A percentile compares a stretch with the other conserved stretches of the same genome.
These are phyloP conservation scores for Branchinecta sandiegonensis DNA, from an alignment of 2,888 invertebrate species.

Conservation along the genomic window DNA sequence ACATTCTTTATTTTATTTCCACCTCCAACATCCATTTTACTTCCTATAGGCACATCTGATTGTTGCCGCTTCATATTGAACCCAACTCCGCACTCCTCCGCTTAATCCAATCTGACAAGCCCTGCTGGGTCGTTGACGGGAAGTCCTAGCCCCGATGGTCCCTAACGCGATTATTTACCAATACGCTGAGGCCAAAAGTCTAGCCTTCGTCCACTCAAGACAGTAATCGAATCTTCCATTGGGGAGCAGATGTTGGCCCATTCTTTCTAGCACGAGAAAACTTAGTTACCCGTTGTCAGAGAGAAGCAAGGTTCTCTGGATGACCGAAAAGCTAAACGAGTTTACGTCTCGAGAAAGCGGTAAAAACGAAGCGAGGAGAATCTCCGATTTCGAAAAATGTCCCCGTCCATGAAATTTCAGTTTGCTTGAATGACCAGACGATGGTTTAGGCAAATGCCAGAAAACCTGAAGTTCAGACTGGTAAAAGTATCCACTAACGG, in stretches of 20 bases:
- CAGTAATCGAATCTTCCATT: slow-evolving; percentile 12
- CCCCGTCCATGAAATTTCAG: no score
- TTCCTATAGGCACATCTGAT: no score
- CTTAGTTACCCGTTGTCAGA: background rate
- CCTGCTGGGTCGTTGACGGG: slow-evolving; percentile 7
- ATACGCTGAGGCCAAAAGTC: slow-evolving; percentile 15
- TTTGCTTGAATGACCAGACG: no score
- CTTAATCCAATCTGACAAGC: slow-evolving; percentile 9
- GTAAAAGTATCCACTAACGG: no score
- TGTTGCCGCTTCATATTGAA: no score
- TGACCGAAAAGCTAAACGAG: slow-evolving; percentile 15
- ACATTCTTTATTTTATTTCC: no score
- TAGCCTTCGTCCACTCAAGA: slow-evolving; percentile 11
- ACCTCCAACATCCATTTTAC: no score
- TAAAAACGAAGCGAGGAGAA: no score
- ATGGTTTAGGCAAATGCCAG: no score
- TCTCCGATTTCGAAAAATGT: no score
- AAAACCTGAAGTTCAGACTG: no score
- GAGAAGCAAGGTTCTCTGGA: slow-evolving; percentile 10
- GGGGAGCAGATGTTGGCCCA: slow-evolving; percentile 5
- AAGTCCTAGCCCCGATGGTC: slow-evolving; percentile 5
- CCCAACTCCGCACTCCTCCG: no score
- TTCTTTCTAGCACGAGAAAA: slow-evolving; percentile 14
- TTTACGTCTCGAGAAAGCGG: background rate
- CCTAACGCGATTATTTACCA: slow-evolving; percentile 15